Evolutionary conservation across 2,797 vertebrate species (phyloP).

Genomic region (Phrynocephalus guinanensis): DNA sequence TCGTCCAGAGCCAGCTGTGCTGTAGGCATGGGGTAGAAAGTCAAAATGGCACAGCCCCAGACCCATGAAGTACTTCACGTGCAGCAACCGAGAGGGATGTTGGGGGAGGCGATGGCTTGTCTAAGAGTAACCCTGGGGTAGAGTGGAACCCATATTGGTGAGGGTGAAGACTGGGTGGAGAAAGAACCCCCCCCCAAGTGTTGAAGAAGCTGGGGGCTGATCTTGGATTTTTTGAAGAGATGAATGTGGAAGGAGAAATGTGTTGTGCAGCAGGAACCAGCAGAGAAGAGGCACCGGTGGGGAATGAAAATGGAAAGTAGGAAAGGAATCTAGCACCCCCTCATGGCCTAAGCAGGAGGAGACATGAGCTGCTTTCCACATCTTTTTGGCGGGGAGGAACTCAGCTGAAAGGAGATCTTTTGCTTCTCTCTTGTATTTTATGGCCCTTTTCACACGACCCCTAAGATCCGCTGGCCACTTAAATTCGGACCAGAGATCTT

Average conservation of each 20-base stretch:
- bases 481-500: no score
- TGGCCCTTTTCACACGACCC: no score
- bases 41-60: neutral
- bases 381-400: neutral
- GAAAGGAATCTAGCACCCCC: neutral
- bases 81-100: no score
- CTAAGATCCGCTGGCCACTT: no score
- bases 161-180: neutral
- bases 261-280: neutral
- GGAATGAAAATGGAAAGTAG: neutral
- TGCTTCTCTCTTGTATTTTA: neutral
- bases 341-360: neutral
- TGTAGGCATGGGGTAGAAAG: neutral
- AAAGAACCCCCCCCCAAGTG: no score
- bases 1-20: neutral
- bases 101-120: neutral
- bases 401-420: neutral
- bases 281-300: neutral
- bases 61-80: neutral
- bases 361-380: constrained; percentile 35
- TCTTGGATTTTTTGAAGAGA: neutral
- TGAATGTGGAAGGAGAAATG: neutral
- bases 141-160: neutral
- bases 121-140: no score
- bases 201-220: neutral